Evolutionary conservation across 2,888 invertebrate species (phyloP).

Genomic region (Fissipunctia ypsillon): DNA sequence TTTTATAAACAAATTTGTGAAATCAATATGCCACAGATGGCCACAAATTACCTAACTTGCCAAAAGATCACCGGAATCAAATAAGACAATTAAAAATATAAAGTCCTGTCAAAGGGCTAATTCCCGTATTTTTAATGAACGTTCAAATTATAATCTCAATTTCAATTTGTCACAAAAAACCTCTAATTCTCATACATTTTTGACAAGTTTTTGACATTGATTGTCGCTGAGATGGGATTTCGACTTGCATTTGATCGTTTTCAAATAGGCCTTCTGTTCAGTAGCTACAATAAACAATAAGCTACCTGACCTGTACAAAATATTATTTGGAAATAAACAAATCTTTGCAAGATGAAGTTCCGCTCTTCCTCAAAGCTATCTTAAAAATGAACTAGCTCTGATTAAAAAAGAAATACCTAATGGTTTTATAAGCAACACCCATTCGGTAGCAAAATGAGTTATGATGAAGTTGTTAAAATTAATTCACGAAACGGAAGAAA

Average conservation of each 20-base stretch:
- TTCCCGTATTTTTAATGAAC: not conserved
- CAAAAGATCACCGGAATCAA: not conserved
- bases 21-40: not conserved
- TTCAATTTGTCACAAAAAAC: not conserved
- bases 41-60: not conserved
- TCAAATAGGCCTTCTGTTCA: not conserved
- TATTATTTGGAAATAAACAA: not conserved
- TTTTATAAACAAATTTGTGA: no score
- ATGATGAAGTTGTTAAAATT: conserved; percentile 80
- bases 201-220: not conserved
- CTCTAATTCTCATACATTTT: not conserved
- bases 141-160: not conserved
- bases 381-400: conserved; percentile 1
- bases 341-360: not conserved
- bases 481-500: conserved; percentile 74
- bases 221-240: not conserved
- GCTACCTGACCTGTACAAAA: no score
- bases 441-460: conserved; percentile 82
- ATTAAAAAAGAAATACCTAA: conserved; percentile 79
- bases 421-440: conserved; percentile 79
- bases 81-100: not conserved
- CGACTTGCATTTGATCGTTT: not conserved
- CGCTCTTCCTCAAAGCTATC: not conserved
- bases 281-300: no score
- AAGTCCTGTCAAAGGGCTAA: no score